Base-by-base conservation (phyloP, 2,888 invertebrate species). In the Panzeria rudis region DNA sequence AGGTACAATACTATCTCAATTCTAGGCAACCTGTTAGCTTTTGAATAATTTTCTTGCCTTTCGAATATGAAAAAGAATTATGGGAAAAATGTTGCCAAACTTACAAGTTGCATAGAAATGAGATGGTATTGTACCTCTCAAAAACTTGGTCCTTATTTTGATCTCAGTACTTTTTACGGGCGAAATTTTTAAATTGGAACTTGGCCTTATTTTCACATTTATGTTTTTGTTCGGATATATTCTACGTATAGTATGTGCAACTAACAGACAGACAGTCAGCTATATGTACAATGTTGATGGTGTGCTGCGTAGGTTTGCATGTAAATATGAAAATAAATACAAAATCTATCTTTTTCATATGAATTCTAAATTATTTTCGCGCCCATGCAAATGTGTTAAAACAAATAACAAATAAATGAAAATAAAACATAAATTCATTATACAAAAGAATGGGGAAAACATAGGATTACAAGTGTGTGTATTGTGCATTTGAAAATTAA, bases 311-410 rank as follows among this genome's bases (percentile, higher is more conserved):
- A 23, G 79, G 62, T 44, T n/a, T n/a, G n/a, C n/a, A 64, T 32
- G 35, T 69, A 52, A 77, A 61, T 72, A 44, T 73, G 9, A 38
- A 69, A 59, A 29, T 79, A 35, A 23, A 59, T n/a, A 32, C 11
- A 38, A 71, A 47, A 47, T 68, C 47, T 56, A 44, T 61, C 0
- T 69, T 50, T 56, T 84, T 80, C 75, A 56, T 50, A 59, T 61
- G 80, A 80, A 84, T 72, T 68, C 35, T 61, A 83, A 83, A 79
- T 71, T 59, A 64, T 66, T 79, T 83, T 76, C 75, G 52, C 75
- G 83, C 71, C 76, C 82, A 75, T 66, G n/a, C 50, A 73, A 73
- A 77, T 15, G 84, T 68, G 77, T 77, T 77, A 73, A 71, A 82
- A 82, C 52, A 76, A 76, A 76, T 44, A 61, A 76, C 68, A 85